These are phyloP conservation scores for Xestia ashworthii DNA, from an alignment of 2,888 invertebrate species.

Conservation along the genomic window DNA sequence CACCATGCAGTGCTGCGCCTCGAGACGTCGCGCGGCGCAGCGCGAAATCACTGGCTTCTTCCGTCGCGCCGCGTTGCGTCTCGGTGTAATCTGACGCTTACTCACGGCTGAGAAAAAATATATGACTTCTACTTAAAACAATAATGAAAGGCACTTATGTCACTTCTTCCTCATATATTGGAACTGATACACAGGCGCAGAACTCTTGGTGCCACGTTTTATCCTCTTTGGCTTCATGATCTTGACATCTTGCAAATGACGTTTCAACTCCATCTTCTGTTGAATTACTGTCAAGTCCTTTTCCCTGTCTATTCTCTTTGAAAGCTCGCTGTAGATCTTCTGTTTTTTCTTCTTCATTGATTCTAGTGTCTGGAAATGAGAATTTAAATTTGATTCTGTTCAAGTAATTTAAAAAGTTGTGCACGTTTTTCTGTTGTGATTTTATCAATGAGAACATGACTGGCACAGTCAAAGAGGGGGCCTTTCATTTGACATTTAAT, in stretches of 20 bases:
- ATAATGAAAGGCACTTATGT: slow-evolving; percentile 63
- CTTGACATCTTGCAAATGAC: slow-evolving; percentile 92
- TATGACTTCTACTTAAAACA: background rate
- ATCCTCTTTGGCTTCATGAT: slow-evolving; percentile 92
- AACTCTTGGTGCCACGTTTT: slow-evolving; percentile 91
- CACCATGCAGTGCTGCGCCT: no score
- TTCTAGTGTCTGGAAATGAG: slow-evolving; percentile 79
- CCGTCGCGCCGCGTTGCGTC: no score
- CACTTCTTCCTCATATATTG: slow-evolving; percentile 95
- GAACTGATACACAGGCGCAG: slow-evolving; percentile 95
- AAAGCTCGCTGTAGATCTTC: slow-evolving; percentile 93
- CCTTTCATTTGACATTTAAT: no score
- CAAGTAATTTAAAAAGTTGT: background rate
- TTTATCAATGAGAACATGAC: background rate
- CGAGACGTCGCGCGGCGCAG: no score
- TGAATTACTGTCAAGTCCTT: slow-evolving; percentile 94
- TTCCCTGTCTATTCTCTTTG: slow-evolving; percentile 94
- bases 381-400: background rate
- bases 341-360: slow-evolving; percentile 91
- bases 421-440: background rate
- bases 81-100: no score
- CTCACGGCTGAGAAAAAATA: background rate
- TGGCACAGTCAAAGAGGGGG: background rate
- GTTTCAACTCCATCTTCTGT: slow-evolving; percentile 94
- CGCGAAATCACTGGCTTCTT: no score